phyloP scores from a whole-genome alignment of 2,797 vertebrate genomes.

The Acrossocheilus wenchowensis region DNA sequence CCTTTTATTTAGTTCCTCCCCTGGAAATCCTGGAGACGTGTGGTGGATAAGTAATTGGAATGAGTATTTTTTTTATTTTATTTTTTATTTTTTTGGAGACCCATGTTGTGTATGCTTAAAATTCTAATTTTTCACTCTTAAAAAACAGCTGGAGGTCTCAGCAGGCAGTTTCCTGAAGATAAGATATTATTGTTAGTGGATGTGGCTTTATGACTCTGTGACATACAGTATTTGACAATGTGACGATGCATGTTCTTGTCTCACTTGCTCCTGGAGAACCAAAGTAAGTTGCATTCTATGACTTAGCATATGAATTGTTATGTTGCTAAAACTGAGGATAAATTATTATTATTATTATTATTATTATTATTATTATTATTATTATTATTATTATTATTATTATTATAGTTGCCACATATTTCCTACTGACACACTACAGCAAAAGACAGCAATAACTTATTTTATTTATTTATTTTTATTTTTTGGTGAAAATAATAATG shows the following conservation, averaged over 20 bases:
- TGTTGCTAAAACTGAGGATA: no score
- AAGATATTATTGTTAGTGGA: slow-evolving; percentile 72
- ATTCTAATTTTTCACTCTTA: slow-evolving; percentile 78
- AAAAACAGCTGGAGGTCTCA: slow-evolving; percentile 75
- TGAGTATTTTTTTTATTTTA: slow-evolving; percentile 40
- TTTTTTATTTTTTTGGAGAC: slow-evolving; percentile 58
- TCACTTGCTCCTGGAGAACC: neutral
- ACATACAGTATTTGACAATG: neutral
- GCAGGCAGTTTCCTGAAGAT: slow-evolving; percentile 89
- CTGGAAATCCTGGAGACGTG: slow-evolving; percentile 62
- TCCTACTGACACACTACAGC: no score
- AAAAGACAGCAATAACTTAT: no score
- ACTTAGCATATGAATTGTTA: no score
- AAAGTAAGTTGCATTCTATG: neutral
- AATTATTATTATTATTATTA: no score
- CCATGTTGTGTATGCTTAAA: slow-evolving; percentile 68
- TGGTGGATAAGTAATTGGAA: slow-evolving; percentile 10
- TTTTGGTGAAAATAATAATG: no score
- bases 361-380: no score
- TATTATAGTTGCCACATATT: no score
- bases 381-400: no score
- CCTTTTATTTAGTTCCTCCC: slow-evolving; percentile 68
- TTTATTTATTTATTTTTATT: no score
- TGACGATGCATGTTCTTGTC: neutral
- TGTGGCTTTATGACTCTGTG: neutral